phyloP scores from a whole-genome alignment of 2,113 vertebrate species.

The Eubucco bourcierii region DNA sequence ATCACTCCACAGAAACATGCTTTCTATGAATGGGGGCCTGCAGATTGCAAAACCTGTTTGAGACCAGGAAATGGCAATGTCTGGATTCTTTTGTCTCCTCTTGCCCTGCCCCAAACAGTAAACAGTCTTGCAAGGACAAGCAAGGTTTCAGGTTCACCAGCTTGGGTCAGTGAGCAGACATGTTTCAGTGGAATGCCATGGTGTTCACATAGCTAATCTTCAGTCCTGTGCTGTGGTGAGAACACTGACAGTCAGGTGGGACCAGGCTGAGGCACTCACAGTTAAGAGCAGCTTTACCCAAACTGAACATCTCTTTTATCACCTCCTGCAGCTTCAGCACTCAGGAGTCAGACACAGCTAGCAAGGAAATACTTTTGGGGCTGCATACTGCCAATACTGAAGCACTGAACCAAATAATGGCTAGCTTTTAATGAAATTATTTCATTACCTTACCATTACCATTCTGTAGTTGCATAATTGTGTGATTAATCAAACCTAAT shows the following conservation, averaged over 20 bases:
- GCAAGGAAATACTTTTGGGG: not conserved
- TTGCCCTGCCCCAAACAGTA: rapidly evolving
- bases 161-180: not conserved
- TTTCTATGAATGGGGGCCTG: not conserved
- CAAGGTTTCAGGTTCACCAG: not conserved
- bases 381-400: not conserved
- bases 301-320: not conserved
- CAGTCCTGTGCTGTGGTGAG: rapidly evolving
- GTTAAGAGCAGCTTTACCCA: not conserved
- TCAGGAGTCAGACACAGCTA: not conserved
- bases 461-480: not conserved
- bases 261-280: not conserved
- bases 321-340: not conserved
- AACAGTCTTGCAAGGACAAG: not conserved
- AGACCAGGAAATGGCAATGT: not conserved
- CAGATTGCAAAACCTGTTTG: not conserved
- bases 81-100: not conserved
- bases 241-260: not conserved
- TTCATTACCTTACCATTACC: not conserved
- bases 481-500: not conserved
- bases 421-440: not conserved
- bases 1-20: not conserved
- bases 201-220: rapidly evolving
- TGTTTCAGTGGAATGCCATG: not conserved
- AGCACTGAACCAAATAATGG: not conserved